phyloP scores from a whole-genome alignment of 1,140 invertebrate genomes.

The Magallana angulata region DNA sequence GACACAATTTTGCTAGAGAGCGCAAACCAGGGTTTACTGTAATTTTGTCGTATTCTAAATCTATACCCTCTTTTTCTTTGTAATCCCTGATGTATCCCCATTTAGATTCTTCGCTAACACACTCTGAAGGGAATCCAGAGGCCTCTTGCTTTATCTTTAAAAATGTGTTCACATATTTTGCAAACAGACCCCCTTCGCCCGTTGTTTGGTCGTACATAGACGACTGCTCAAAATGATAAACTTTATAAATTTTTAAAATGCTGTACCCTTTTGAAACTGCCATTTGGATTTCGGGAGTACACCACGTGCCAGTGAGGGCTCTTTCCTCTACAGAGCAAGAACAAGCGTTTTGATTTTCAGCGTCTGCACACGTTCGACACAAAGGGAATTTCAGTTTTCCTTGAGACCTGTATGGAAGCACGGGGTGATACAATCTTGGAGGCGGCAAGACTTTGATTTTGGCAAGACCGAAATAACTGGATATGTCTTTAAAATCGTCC shows the following conservation, averaged over 20 bases:
- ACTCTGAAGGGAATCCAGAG: slow-evolving; percentile 57
- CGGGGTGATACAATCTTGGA: slow-evolving; percentile 26
- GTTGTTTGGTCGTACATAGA: slow-evolving; percentile 67
- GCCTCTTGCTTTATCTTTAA: slow-evolving; percentile 68
- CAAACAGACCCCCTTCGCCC: slow-evolving; percentile 57
- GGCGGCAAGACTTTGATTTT: slow-evolving; percentile 47
- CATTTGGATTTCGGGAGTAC: slow-evolving; percentile 74
- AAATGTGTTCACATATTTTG: slow-evolving; percentile 63
- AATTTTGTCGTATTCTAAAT: slow-evolving; percentile 74
- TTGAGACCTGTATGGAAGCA: slow-evolving; percentile 42
- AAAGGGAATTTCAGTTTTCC: slow-evolving; percentile 54
- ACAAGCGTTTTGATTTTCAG: slow-evolving; percentile 49
- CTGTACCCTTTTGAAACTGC: slow-evolving; percentile 75
- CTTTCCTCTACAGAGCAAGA: slow-evolving; percentile 63
- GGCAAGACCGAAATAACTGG: slow-evolving; percentile 43
- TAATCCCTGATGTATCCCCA: slow-evolving; percentile 74
- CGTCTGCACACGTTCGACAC: slow-evolving; percentile 52
- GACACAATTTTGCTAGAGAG: slow-evolving; percentile 62
- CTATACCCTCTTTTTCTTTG: slow-evolving; percentile 73
- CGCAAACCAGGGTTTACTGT: slow-evolving; percentile 74
- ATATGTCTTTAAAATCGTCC: slow-evolving; percentile 45
- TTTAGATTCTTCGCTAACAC: slow-evolving; percentile 55
- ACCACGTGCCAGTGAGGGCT: slow-evolving; percentile 76
- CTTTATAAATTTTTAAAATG: background rate
- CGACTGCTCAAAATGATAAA: slow-evolving; percentile 71